Percentiles rank a stretch among this genome's conserved stretches.
phyloP scores from a whole-genome alignment of 2,888 invertebrate genomes.

The Panopea generosa region DNA sequence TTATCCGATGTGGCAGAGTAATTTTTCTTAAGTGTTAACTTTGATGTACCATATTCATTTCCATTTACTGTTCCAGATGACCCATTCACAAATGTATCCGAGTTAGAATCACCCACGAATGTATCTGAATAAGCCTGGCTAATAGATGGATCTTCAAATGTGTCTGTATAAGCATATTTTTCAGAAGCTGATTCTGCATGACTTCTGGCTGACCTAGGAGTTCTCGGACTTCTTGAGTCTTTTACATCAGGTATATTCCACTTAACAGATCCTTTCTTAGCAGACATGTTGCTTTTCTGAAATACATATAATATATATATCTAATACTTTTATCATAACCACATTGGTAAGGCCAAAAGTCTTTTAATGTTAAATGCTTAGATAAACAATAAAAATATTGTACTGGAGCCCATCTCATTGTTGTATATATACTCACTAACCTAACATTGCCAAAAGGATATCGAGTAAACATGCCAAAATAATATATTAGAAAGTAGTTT shows the following conservation, averaged over 20 bases:
- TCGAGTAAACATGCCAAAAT: no score
- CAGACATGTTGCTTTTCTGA: background rate
- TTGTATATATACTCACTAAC: no score
- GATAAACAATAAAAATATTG: no score
- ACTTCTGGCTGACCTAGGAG: slow-evolving; percentile 11
- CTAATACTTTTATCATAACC: no score
- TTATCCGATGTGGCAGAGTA: background rate
- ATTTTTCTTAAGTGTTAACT: background rate
- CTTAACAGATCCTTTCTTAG: slow-evolving; percentile 38
- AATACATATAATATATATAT: no score
- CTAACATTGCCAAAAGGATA: no score
- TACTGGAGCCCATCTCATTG: no score
- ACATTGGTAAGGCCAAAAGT: no score
- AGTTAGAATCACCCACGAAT: slow-evolving; percentile 49
- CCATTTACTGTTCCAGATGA: slow-evolving; percentile 23
- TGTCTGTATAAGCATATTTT: slow-evolving; percentile 42
- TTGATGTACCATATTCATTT: background rate
- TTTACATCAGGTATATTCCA: slow-evolving; percentile 38
- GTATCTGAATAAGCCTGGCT: slow-evolving; percentile 52
- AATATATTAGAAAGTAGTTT: no score
- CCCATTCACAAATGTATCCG: slow-evolving; percentile 46
- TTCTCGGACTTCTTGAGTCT: slow-evolving; percentile 1
- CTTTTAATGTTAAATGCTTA: no score
- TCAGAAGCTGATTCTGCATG: slow-evolving; percentile 35
- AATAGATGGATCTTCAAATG: slow-evolving; percentile 42